Conservation (phyloP, 2,113 vertebrate species). For the Himantopus leucocephalus region DNA sequence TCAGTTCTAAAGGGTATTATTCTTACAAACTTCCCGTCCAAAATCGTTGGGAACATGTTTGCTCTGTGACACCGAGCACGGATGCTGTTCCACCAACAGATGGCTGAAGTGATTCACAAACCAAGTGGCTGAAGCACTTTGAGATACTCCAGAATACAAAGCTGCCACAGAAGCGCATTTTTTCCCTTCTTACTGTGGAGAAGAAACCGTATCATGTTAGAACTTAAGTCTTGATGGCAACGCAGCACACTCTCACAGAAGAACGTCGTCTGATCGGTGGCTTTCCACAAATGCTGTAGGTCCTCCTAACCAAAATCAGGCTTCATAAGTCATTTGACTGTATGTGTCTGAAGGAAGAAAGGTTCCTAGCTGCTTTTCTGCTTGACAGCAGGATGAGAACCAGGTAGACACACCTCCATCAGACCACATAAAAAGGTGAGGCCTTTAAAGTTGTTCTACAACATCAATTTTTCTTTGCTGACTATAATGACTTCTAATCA, state of each 20-base stretch:
- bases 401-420: background rate
- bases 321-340: background rate
- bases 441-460: background rate
- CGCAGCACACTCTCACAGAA: background rate
- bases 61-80: background rate
- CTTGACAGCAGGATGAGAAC: background rate
- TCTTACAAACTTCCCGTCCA: background rate
- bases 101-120: background rate
- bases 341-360: background rate
- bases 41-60: background rate
- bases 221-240: background rate
- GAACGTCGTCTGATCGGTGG: background rate
- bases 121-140: background rate
- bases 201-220: background rate
- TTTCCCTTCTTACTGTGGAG: background rate
- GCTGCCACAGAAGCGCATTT: background rate
- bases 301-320: background rate
- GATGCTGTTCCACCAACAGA: constrained; percentile 21
- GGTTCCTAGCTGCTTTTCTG: background rate
- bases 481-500: background rate
- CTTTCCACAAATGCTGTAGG: background rate
- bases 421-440: background rate
- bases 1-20: background rate
- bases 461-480: background rate
- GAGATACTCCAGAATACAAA: background rate